phyloP scores from a whole-genome alignment of 1,140 invertebrate species.

The Littorina saxatilis region DNA sequence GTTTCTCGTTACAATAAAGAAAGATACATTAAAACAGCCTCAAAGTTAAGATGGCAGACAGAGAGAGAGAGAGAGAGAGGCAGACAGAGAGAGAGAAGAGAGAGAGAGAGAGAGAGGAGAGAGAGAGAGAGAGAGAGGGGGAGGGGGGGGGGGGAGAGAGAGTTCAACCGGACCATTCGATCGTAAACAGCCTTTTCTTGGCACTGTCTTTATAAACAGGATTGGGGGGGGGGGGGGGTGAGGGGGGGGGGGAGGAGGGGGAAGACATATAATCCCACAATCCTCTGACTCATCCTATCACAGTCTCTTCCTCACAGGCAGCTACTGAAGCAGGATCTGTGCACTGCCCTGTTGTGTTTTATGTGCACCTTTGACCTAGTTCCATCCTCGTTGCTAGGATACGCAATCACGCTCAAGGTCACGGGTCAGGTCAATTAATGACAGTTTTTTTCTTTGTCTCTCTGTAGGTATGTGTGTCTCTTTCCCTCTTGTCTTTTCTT shows the following conservation, averaged over 20 bases:
- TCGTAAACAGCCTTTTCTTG: neutral
- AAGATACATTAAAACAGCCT: no score
- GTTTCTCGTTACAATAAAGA: no score
- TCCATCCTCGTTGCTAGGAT: neutral
- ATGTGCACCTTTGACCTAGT: neutral
- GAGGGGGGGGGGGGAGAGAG: neutral
- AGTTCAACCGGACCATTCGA: neutral
- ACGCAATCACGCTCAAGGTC: neutral
- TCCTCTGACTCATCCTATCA: no score
- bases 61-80: conserved; percentile 11
- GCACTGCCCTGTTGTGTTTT: no score
- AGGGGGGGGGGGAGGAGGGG: no score
- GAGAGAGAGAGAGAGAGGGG: neutral
- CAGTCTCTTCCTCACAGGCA: no score
- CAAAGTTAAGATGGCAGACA: neutral
- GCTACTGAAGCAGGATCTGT: neutral
- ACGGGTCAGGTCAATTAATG: neutral
- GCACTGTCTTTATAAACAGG: no score
- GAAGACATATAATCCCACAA: no score
- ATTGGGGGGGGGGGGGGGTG: no score
- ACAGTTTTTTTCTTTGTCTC: neutral
- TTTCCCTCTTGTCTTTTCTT: neutral
- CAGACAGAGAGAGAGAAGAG: neutral
- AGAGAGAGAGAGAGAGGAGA: neutral
- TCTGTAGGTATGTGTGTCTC: neutral